Conservation (phyloP, 2,113 vertebrate genomes). For the Ardeotis arabs region DNA sequence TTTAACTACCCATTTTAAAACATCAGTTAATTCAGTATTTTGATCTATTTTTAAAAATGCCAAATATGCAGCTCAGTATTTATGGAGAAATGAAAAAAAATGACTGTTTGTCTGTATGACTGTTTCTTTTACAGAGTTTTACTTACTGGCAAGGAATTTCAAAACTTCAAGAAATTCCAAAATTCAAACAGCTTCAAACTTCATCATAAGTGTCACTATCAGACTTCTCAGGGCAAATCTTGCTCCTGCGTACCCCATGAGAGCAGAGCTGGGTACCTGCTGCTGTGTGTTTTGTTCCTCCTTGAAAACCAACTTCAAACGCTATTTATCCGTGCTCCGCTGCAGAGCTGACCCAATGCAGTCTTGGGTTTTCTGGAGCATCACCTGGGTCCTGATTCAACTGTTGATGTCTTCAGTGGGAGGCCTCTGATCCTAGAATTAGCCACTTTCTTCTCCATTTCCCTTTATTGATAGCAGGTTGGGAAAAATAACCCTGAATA, state of each 20-base stretch:
- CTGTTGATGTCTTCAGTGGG: too few species aligned
- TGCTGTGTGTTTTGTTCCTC: too few species aligned
- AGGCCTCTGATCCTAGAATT: too few species aligned
- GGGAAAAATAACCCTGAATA: background rate
- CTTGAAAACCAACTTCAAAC: too few species aligned
- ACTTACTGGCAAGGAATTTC: background rate
- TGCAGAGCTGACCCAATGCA: too few species aligned
- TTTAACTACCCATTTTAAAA: background rate
- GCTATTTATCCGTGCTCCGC: too few species aligned
- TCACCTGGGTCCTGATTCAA: too few species aligned
- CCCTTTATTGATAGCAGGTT: too few species aligned
- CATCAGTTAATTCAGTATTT: background rate
- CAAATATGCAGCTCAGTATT: background rate
- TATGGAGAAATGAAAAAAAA: rapidly evolving
- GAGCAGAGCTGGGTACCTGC: background rate
- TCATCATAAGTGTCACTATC: rapidly evolving
- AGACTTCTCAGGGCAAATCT: background rate
- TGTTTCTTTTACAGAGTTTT: background rate
- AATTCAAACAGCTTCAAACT: background rate
- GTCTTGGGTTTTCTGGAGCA: too few species aligned
- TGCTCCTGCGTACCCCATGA: background rate
- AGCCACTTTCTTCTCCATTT: too few species aligned
- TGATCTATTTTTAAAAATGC: background rate
- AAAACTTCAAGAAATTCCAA: background rate
- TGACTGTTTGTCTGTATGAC: background rate